phyloP scores from a whole-genome alignment of 2,797 vertebrate genomes.

The Eutrigla gurnardus region DNA sequence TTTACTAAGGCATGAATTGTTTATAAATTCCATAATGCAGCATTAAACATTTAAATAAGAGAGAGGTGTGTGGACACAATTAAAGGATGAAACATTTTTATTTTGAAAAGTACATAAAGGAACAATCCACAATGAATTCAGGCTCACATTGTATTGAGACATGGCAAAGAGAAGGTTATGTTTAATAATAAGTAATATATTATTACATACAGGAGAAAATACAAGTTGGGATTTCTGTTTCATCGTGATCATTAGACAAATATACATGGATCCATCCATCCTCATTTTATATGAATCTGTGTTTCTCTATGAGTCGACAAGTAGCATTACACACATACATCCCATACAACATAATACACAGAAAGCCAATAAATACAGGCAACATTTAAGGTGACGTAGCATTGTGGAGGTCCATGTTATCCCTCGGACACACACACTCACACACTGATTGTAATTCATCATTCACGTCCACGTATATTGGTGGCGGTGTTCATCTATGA shows the following conservation, averaged over 20 bases:
- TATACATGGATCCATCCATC: background rate
- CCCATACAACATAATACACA: background rate
- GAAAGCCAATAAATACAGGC: background rate
- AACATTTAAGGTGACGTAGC: no score
- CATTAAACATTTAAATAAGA: background rate
- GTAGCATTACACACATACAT: background rate
- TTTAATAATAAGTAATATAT: background rate
- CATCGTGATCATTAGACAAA: background rate
- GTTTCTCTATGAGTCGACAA: background rate
- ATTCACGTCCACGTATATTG: constrained; percentile 4
- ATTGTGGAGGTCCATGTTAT: constrained; percentile 8
- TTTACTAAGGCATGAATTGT: constrained; percentile 1
- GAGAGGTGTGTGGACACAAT: background rate
- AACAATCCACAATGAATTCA: background rate
- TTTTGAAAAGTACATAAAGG: constrained; percentile 5
- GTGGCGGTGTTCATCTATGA: constrained; percentile 22
- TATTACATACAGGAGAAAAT: background rate
- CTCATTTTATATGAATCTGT: background rate
- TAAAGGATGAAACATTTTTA: constrained; percentile 9
- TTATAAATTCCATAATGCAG: background rate
- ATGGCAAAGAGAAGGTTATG: background rate
- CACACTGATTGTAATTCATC: constrained; percentile 3
- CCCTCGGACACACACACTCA: background rate
- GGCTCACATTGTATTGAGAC: background rate
- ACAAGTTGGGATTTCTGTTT: background rate